These are phyloP conservation scores for Ceramica pisi DNA, from an alignment of 2,888 invertebrate genomes.

Conservation along the genomic window DNA sequence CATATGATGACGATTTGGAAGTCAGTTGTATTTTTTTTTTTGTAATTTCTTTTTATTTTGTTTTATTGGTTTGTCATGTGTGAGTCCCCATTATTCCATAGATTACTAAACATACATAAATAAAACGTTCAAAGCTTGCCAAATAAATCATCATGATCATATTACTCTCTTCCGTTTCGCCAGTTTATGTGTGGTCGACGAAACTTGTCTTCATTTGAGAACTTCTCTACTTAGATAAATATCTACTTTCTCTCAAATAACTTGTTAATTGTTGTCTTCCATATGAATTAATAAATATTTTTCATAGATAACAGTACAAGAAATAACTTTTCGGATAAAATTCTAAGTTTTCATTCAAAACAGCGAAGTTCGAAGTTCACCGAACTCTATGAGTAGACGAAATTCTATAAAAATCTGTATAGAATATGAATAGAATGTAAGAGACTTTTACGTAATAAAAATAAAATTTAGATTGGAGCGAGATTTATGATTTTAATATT, in stretches of 20 bases:
- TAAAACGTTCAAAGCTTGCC: no score
- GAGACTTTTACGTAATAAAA: slow-evolving; percentile 34
- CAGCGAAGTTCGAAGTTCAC: slow-evolving; percentile 51
- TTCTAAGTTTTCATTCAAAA: slow-evolving; percentile 11
- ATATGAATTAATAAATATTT: not conserved
- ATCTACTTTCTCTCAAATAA: not conserved
- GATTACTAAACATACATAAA: no score
- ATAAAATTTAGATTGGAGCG: slow-evolving; percentile 28
- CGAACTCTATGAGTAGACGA: slow-evolving; percentile 31
- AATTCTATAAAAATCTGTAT: slow-evolving; percentile 12
- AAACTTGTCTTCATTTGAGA: no score
- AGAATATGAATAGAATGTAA: slow-evolving; percentile 29
- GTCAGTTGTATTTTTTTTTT: no score
- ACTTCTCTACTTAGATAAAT: no score
- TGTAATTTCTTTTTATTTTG: no score
- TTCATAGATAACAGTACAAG: not conserved
- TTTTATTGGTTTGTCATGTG: no score
- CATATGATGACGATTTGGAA: no score
- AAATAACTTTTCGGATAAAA: not conserved
- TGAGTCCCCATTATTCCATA: no score
- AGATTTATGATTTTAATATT: slow-evolving; percentile 29
- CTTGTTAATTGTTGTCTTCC: not conserved
- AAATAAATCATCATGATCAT: no score
- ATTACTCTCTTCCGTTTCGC: no score
- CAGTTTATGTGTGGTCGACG: no score